Base-by-base conservation (phyloP, 2,888 invertebrate genomes). In the Macaria liturata region DNA sequence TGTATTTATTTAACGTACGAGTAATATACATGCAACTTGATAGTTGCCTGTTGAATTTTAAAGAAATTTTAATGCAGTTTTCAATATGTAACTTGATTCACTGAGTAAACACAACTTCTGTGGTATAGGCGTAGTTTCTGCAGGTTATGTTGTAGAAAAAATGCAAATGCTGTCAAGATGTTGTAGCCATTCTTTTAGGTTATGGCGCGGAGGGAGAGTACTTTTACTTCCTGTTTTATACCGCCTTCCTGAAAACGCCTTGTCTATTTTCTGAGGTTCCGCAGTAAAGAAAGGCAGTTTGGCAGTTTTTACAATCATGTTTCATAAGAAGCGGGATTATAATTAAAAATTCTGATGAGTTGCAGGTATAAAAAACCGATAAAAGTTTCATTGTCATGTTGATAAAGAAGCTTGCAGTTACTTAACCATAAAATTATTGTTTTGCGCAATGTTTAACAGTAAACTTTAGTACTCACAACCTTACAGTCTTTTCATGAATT, bases 101-200 rank as follows among this genome's bases (percentile, higher is more conserved):
- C 59, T 54, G 47, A 30, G n/a, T 30, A n/a, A n/a, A n/a, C 46
- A 47, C n/a, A 42, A 4, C 5, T 8, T 4, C 59, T 59, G 49
- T 56, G 55, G 46, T 32, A 20, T 52, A 52, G 46, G 32, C 52
- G 48, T 55, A 59, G 59, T 59, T 58, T 56, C 48, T 48, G 55
- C 54, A 51, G 50, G 50, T 54, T 59, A 59, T 59, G 54, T 55
- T 59, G 59, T 59, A 59, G 55, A 59, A 56, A 59, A 59, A 59
- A 59, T 59, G 59, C 59, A 59, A 59, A 59, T 59, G 49, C 52
- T 46, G 52, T 48, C 59, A 60, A 60, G 59, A 60, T 56, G 59
- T 60, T 52, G 59, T 52, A 60, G 52, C 55, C 46, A 55, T 54
- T 47, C 49, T 56, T 55, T 56, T 60, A 53, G 52, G 59, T 56